Percentiles rank a stretch among this genome's conserved stretches.
Evolutionary conservation across 2,797 vertebrate genomes (phyloP).

Genomic region (Micromesistius poutassou): DNA sequence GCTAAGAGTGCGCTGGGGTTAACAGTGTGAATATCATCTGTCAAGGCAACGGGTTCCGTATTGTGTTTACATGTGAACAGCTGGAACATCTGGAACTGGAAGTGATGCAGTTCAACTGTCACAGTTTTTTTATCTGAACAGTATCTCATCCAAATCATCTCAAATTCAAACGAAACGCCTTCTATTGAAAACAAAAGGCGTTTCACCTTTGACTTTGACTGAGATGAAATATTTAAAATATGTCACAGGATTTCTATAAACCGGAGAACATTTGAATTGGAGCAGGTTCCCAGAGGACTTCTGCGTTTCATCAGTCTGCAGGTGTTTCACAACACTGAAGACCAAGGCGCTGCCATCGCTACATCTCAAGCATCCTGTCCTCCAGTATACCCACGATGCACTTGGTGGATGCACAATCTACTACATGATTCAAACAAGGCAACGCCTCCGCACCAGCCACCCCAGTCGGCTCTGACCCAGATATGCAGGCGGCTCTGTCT

Average conservation of each 20-base stretch:
- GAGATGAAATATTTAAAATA: too few relatives aligned
- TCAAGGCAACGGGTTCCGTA: conserved; percentile 20
- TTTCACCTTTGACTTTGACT: too few relatives aligned
- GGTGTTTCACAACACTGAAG: conserved; percentile 29
- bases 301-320: conserved; percentile 7
- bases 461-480: conserved; percentile 51
- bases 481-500: conserved; percentile 42
- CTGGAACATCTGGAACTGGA: neutral
- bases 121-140: too few relatives aligned
- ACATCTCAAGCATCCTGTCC: neutral
- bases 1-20: neutral
- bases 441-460: neutral
- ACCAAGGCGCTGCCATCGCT: conserved; percentile 40
- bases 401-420: conserved; percentile 45
- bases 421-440: conserved; percentile 34
- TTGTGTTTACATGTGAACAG: conserved; percentile 8
- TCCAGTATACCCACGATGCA: conserved; percentile 21
- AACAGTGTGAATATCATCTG: conserved; percentile 25
- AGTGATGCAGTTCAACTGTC: too few relatives aligned
- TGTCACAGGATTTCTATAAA: too few relatives aligned
- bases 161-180: too few relatives aligned
- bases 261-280: too few relatives aligned
- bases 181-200: too few relatives aligned
- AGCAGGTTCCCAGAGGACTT: neutral
- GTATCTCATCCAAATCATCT: too few relatives aligned